These are phyloP conservation scores for Asbolus verrucosus DNA, from an alignment of 1,140 invertebrate species.

Conservation along the genomic window DNA sequence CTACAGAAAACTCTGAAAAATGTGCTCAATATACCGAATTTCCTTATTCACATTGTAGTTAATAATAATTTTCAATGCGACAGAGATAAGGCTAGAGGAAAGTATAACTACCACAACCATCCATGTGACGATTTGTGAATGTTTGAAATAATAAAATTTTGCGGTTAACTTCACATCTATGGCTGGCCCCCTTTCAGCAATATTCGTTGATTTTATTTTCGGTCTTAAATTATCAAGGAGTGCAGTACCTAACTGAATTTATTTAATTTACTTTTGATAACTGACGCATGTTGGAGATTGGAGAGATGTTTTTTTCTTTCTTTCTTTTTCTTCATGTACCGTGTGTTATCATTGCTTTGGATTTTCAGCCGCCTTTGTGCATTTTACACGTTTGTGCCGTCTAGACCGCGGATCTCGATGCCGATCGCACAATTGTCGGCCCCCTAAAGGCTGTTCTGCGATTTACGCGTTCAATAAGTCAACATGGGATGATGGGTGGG, in stretches of 20 bases:
- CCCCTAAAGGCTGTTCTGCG: not conserved
- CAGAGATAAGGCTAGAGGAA: conserved; percentile 26
- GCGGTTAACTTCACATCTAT: too few relatives aligned
- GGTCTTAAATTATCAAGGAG: too few relatives aligned
- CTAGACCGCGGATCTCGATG: not conserved
- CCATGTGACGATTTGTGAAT: conserved; percentile 7
- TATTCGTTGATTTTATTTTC: too few relatives aligned
- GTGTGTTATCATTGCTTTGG: too few relatives aligned
- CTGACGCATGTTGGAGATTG: too few relatives aligned
- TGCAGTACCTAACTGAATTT: too few relatives aligned
- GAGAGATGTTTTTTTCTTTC: too few relatives aligned
- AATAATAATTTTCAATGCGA: conserved; percentile 24
- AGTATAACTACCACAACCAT: conserved; percentile 23
- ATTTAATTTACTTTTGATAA: too few relatives aligned
- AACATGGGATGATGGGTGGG: conserved; percentile 29
- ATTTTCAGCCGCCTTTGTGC: too few relatives aligned
- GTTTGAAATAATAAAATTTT: conserved; percentile 32
- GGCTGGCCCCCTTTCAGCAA: not conserved
- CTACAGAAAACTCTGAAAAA: not conserved
- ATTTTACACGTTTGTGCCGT: too few relatives aligned
- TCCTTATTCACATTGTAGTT: conserved; percentile 33
- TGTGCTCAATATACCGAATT: not conserved
- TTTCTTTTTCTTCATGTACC: too few relatives aligned
- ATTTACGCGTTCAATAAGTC: conserved; percentile 31
- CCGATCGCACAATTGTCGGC: not conserved